Conservation (phyloP, 2,797 vertebrate species). For the Sebastiscus albofasciatus region DNA sequence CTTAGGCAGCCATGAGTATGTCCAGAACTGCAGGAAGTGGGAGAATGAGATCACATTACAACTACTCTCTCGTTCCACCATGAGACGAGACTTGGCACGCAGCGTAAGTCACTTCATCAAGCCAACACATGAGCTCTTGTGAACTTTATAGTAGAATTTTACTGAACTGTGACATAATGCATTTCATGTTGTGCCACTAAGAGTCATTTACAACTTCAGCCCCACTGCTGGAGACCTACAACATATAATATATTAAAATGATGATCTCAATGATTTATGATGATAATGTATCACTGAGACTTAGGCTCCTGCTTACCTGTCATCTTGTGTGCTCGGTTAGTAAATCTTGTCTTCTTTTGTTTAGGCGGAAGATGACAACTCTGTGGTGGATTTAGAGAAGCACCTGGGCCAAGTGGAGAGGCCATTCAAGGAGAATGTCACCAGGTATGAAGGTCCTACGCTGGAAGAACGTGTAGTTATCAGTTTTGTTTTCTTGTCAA, state of each 20-base stretch:
- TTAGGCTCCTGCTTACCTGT: not conserved
- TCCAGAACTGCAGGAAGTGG: slow-evolving; percentile 98
- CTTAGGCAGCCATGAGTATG: slow-evolving; percentile 95
- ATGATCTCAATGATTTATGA: not conserved
- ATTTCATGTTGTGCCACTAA: not conserved
- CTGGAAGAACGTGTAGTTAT: not conserved
- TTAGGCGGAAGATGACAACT: slow-evolving; percentile 90
- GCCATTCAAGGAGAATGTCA: slow-evolving; percentile 92
- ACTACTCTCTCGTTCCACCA: slow-evolving; percentile 86
- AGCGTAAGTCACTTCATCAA: slow-evolving; percentile 83
- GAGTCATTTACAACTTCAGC: not conserved
- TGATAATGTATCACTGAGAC: not conserved
- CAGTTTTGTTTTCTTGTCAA: not conserved
- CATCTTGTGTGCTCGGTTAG: not conserved
- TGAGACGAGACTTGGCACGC: slow-evolving; percentile 90
- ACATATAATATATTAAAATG: not conserved
- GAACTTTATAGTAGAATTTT: not conserved
- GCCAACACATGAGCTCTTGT: not conserved
- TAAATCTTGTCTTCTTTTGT: slow-evolving; percentile 1
- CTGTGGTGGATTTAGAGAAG: slow-evolving; percentile 88
- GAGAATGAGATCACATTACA: slow-evolving; percentile 95
- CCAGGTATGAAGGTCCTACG: slow-evolving; percentile 83
- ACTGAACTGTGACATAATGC: not conserved
- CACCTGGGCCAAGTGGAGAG: slow-evolving; percentile 89
- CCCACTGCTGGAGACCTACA: not conserved